Percentiles rank a stretch among this genome's conserved stretches.
phyloP scores from a whole-genome alignment of 2,888 invertebrate genomes.

The Drosophila eohydei region DNA sequence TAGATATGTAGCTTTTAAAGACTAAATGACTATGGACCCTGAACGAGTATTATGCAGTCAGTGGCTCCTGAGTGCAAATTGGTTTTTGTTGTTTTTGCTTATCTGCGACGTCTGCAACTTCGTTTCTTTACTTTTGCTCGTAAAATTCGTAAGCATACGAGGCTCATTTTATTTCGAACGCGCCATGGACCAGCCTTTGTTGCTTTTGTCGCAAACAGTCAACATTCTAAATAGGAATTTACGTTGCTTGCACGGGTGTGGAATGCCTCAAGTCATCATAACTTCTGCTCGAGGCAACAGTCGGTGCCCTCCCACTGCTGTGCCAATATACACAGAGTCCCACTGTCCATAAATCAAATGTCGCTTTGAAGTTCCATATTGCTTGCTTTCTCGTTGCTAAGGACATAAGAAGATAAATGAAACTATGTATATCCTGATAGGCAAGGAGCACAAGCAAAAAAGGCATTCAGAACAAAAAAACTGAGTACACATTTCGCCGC shows the following conservation, averaged over 20 bases:
- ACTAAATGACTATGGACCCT: background rate
- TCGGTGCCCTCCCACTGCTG: background rate
- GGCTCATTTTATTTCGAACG: slow-evolving; percentile 42
- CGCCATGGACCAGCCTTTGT: slow-evolving; percentile 11
- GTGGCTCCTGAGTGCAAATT: too few relatives aligned
- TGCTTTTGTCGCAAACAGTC: slow-evolving; percentile 37
- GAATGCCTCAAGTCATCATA: slow-evolving; percentile 65
- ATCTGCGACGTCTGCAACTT: slow-evolving; percentile 39
- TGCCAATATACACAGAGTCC: slow-evolving; percentile 25
- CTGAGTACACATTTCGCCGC: slow-evolving; percentile 10
- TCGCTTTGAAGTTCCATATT: slow-evolving; percentile 69
- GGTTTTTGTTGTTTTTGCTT: slow-evolving; percentile 51
- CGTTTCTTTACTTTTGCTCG: slow-evolving; percentile 32
- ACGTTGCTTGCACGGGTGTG: slow-evolving; percentile 51
- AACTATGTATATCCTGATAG: slow-evolving; percentile 64
- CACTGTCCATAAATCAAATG: slow-evolving; percentile 75
- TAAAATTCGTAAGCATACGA: slow-evolving; percentile 69
- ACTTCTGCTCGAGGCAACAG: slow-evolving; percentile 63
- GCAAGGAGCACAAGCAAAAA: background rate
- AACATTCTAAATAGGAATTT: slow-evolving; percentile 69
- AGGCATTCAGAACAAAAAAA: background rate
- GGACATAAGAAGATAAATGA: slow-evolving; percentile 61
- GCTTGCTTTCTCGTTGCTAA: slow-evolving; percentile 40
- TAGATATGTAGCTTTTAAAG: background rate
- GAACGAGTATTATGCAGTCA: background rate